Evolutionary conservation across 1,140 invertebrate species (phyloP), one percentile per base, ranked within the genome.

Genomic region (Cydia splendana): DNA sequence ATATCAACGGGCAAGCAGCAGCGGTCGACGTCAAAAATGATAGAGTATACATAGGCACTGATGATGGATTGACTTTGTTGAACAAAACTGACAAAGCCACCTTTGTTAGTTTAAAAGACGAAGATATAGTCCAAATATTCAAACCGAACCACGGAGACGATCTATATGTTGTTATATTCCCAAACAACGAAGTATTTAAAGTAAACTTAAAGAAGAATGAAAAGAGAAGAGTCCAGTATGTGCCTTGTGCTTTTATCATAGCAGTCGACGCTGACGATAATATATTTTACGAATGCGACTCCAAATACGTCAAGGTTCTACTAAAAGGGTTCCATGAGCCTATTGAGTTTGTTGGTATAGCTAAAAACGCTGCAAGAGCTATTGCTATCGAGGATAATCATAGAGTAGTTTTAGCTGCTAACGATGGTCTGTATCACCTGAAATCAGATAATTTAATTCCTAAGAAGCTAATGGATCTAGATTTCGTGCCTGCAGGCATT

Each of bases 271-370:
- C 77, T 6, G 78, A 87, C 0, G 86, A 86, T 2, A 93, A 93
- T 85, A 79, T 93, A 57, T 93, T 80, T 77, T 93, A 89, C 15
- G 90, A 93, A 84, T 92, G 91, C 51, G 90, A 93, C 80, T 88
- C 89, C 0, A 92, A 93, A 74, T 92, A 91, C 67, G 87, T 93
- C 7, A 92, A 91, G 75, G 85, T 93, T 53, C 74, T 92, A 53
- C 79, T 92, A 0, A 91, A 88, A 87, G 89, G 83, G 71, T 93
- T 91, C 74, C 84, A 88, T 71, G 91, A 93, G 28, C 85, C 91
- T 9, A 87, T 93, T 48, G 89, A 93, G 48, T 93, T 86, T 82
- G 87, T 89, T 74, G 91, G 91, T 18, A 85, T 93, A 28, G 82
- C 84, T 2, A 93, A 90, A 71, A 89, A 92, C 74, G 82, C 86